Evolutionary conservation across 2,888 invertebrate species (phyloP), one percentile per base, ranked within the genome.

Genomic region (Neria commutata): DNA sequence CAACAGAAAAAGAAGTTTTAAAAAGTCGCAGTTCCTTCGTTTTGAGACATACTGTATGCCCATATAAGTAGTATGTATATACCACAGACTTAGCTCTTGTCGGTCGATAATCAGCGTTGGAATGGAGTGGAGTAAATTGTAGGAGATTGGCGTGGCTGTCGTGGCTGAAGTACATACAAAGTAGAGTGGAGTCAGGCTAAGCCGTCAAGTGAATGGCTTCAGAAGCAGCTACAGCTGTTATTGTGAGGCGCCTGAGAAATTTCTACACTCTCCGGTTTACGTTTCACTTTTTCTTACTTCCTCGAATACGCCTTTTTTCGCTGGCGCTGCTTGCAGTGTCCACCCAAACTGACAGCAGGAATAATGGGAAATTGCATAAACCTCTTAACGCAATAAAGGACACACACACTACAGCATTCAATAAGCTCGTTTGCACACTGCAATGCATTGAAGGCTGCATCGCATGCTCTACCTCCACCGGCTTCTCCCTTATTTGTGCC

Each of bases 281-380:
- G 29, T 29, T 37, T 37, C n/a, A 37, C n/a, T 37, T 37, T 14
- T 37, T 37, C n/a, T n/a, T 10, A 37, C 37, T 37, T 11, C 37
- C 6, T 37, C 4, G 37, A 37, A n/a, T 42, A 42, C 42, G 17
- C 19, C 21, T 4, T 4, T 37, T 37, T 37, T 6, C n/a, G 6
- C 37, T 37, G 14, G 6, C n/a, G 6, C n/a, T 37, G 6, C 16
- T 17, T 29, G 16, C 26, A n/a, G 29, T 8, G 16, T 33, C 17
- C 34, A 21, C 21, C 14, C n/a, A 19, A 49, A 11, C 33, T 29
- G 29, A 48, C 17, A 23, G 29, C 23, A 48, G 48, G 25, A 56
- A 53, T 53, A 53, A 53, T 53, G 53, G 33, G 42, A 53, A 53
- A 53, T 53, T 42, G 53, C 42, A 53, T 53, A 53, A 42, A 42